Evolutionary conservation across 2,797 vertebrate genomes (phyloP).

Genomic region (Danio albolineatus): DNA sequence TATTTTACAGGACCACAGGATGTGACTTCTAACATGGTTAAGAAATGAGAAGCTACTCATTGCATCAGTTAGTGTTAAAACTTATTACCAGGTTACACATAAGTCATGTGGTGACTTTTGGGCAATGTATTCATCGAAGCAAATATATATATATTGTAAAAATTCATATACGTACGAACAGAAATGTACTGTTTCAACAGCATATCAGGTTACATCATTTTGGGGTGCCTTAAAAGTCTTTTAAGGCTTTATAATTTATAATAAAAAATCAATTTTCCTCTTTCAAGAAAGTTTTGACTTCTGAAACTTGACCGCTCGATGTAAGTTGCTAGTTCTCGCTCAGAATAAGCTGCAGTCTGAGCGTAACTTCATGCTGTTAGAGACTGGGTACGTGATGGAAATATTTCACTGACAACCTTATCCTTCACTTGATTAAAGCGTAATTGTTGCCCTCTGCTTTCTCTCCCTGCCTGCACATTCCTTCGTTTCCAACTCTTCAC

Average conservation of each 20-base stretch:
- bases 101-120: too few relatives aligned
- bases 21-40: too few relatives aligned
- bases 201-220: too few relatives aligned
- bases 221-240: not conserved
- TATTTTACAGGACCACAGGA: too few relatives aligned
- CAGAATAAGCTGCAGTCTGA: not conserved
- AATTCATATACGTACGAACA: too few relatives aligned
- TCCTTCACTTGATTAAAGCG: not conserved
- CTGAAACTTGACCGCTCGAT: not conserved
- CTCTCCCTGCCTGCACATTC: not conserved
- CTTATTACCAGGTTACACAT: too few relatives aligned
- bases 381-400: not conserved
- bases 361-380: not conserved
- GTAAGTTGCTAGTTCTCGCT: not conserved
- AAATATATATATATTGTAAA: too few relatives aligned
- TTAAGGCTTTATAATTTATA: not conserved
- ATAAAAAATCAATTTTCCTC: not conserved
- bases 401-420: conserved; percentile 2
- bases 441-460: not conserved
- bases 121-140: too few relatives aligned
- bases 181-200: too few relatives aligned
- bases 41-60: too few relatives aligned
- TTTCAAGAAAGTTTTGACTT: not conserved
- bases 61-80: too few relatives aligned
- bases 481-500: conserved; percentile 6